phyloP scores from a whole-genome alignment of 2,797 vertebrate species.

The Clarias platycephalus region DNA sequence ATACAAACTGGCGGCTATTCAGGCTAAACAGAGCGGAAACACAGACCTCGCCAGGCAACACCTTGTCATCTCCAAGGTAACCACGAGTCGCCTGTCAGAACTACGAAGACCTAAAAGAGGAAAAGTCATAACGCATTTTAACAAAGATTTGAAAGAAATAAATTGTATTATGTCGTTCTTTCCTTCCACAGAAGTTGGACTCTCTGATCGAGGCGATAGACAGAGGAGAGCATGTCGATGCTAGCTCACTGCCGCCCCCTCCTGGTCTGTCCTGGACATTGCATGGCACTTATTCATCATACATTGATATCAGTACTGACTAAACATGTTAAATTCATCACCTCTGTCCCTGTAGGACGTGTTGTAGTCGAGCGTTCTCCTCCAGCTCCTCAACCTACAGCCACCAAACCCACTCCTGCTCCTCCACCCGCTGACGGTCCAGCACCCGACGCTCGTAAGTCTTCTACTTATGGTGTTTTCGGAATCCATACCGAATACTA shows the following conservation, averaged over 20 bases:
- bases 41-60: conserved; percentile 73
- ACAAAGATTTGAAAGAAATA: background rate
- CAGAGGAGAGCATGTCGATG: conserved; percentile 73
- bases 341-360: conserved; percentile 55
- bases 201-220: conserved; percentile 74
- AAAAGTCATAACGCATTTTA: too few species aligned
- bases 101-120: too few species aligned
- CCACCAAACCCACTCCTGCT: conserved; percentile 54
- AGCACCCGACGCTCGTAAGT: conserved; percentile 63
- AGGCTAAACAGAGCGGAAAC: conserved; percentile 80
- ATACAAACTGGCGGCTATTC: conserved; percentile 85
- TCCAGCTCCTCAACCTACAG: conserved; percentile 56
- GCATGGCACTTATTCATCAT: background rate
- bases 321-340: background rate
- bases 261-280: conserved; percentile 72
- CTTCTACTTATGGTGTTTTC: too few species aligned
- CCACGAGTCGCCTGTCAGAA: too few species aligned
- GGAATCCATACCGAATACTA: background rate
- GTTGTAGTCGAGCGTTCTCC: conserved; percentile 49
- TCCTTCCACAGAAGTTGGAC: conserved; percentile 70
- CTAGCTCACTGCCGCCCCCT: conserved; percentile 77
- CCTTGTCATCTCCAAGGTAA: conserved; percentile 84
- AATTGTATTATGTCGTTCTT: background rate
- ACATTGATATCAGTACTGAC: background rate
- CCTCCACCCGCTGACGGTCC: conserved; percentile 51